A percentile compares a stretch with the other conserved stretches of the same genome.
Conservation (phyloP, 2,797 vertebrate genomes). For the Bovichtus variegatus region DNA sequence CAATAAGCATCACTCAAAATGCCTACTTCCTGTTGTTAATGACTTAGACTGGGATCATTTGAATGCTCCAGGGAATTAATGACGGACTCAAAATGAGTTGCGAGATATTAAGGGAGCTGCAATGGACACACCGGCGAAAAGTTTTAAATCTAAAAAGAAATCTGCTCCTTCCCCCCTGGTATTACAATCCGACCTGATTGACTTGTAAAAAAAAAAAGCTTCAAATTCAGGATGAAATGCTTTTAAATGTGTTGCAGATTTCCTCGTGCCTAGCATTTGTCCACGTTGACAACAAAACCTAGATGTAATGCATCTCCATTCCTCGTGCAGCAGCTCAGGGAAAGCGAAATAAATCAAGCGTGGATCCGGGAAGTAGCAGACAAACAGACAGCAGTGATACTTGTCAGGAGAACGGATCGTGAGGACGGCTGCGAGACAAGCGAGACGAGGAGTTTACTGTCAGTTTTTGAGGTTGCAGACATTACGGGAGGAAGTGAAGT, state of each 20-base stretch:
- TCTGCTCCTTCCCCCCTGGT: too few species aligned
- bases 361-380: not conserved
- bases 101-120: not conserved
- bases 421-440: slow-evolving; percentile 47
- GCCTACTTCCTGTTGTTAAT: not conserved
- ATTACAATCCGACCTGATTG: not conserved
- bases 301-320: slow-evolving; percentile 17
- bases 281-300: slow-evolving; percentile 4
- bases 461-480: slow-evolving; percentile 32
- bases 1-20: not conserved
- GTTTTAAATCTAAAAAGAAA: too few species aligned
- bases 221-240: not conserved
- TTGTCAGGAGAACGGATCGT: slow-evolving; percentile 35
- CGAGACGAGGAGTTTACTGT: slow-evolving; percentile 47
- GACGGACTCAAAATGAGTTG: not conserved
- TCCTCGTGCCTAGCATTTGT: slow-evolving; percentile 1
- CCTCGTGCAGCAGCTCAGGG: not conserved
- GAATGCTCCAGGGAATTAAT: not conserved
- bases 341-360: slow-evolving; percentile 46
- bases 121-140: too few species aligned
- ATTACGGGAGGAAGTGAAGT: slow-evolving; percentile 32
- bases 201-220: not conserved
- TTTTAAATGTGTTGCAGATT: not conserved
- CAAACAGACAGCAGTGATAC: slow-evolving; percentile 19
- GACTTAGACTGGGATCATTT: not conserved